These are phyloP conservation scores for Sebastes taczanowskii DNA, from an alignment of 2,797 vertebrate genomes.

Conservation along the genomic window DNA sequence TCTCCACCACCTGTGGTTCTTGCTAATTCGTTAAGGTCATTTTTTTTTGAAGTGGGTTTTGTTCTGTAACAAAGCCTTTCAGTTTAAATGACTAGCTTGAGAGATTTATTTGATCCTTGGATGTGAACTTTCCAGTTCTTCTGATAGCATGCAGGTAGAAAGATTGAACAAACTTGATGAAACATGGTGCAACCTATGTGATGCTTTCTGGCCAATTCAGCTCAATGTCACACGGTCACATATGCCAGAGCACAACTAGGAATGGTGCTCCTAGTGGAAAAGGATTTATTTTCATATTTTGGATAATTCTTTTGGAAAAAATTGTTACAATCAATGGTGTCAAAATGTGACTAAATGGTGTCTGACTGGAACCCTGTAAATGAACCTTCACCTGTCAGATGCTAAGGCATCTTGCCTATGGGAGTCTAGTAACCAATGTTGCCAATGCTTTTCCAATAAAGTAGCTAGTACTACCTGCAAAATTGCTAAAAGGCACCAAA, in stretches of 20 bases:
- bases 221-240: background rate
- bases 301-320: background rate
- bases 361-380: background rate
- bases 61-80: background rate
- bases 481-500: no score
- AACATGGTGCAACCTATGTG: background rate
- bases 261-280: background rate
- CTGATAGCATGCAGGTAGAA: background rate
- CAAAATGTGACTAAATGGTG: background rate
- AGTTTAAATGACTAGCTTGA: background rate
- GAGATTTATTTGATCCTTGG: background rate
- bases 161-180: background rate
- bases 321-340: no score
- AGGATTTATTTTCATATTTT: background rate
- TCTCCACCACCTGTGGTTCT: background rate
- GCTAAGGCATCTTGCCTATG: background rate
- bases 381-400: background rate
- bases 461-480: no score
- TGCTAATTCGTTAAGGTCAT: background rate
- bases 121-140: background rate
- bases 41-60: background rate
- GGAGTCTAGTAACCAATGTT: background rate
- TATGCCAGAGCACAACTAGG: background rate
- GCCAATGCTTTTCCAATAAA: no score
- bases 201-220: background rate